These are phyloP conservation scores for Eurois occulta DNA, from an alignment of 2,888 invertebrate species.

Conservation along the genomic window DNA sequence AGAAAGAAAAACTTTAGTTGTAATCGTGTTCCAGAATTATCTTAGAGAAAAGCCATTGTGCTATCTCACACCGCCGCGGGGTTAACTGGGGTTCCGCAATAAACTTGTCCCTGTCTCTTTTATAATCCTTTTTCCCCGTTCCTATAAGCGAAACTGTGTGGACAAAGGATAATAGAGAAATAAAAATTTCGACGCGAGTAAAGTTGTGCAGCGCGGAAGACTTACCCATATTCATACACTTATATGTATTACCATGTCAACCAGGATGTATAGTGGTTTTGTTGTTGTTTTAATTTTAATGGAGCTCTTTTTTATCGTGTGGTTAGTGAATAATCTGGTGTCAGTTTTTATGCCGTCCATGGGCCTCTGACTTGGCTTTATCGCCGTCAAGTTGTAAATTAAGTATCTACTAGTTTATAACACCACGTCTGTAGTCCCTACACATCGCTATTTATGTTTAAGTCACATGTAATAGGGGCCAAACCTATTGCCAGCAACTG, in stretches of 20 bases:
- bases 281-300: slow-evolving; percentile 3
- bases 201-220: slow-evolving; percentile 38
- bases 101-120: slow-evolving; percentile 51
- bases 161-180: slow-evolving; percentile 56
- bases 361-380: too few species aligned
- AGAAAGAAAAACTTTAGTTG: slow-evolving; percentile 19
- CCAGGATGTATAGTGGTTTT: neutral
- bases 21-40: slow-evolving; percentile 36
- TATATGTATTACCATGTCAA: neutral
- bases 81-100: slow-evolving; percentile 50
- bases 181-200: slow-evolving; percentile 35
- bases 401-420: neutral
- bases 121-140: slow-evolving; percentile 12
- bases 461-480: neutral
- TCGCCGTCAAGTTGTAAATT: neutral
- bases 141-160: slow-evolving; percentile 37
- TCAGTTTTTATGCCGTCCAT: too few species aligned
- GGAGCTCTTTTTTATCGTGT: too few species aligned
- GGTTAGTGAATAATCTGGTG: too few species aligned
- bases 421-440: neutral
- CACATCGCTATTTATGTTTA: neutral
- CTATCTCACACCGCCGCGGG: slow-evolving; percentile 46
- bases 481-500: neutral
- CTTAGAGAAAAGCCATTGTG: slow-evolving; percentile 43
- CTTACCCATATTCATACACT: neutral